Base-by-base conservation (phyloP, 1,140 invertebrate genomes). In the Heliothis virescens region DNA sequence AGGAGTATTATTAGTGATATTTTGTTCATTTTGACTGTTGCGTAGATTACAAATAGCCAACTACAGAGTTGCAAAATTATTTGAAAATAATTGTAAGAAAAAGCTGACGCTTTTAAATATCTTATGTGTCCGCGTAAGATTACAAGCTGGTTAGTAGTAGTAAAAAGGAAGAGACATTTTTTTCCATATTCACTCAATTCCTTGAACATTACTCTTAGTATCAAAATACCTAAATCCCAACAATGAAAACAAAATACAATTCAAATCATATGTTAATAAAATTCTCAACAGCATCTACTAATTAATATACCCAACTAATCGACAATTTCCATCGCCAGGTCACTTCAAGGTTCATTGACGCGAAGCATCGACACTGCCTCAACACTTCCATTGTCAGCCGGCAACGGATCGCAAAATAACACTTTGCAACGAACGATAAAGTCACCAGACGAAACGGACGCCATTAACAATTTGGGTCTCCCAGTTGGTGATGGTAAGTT, bases 371-470 rank as follows among this genome's bases (percentile, higher is more conserved):
- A 94, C 76, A 95, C 93, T 0, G 88, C 92, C 12, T 94, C 94
- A 11, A 94, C 92, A 87, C 92, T 95, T 76, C 95, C 94, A 1
- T 78, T 94, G 79, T 92, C 91, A 41, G 83, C 85, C 11, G 87
- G 91, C 83, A 95, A 85, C 94, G 95, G 82, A 82, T 96, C 87
- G 83, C 95, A 95, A 59, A 96, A 95, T 86, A 96, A 96, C 86
- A 96, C 95, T 76, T 94, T 95, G 81, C 95, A 96, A 86, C 96
- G 95, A 92, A 95, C 95, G 81, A 95, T 95, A 50, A 88, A 92
- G 81, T 69, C 79, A 47, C 74, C 73, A 18, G 92, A 92, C 50
- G 93, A 92, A 65, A 92, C 85, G 18, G 91, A 93, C 65, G 91
- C 91, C n/a, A 94, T 94, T 71, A 93, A 94, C 77, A 91, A 89